Evolutionary conservation across 2,888 invertebrate genomes (phyloP).

Genomic region (Drepana falcataria): DNA sequence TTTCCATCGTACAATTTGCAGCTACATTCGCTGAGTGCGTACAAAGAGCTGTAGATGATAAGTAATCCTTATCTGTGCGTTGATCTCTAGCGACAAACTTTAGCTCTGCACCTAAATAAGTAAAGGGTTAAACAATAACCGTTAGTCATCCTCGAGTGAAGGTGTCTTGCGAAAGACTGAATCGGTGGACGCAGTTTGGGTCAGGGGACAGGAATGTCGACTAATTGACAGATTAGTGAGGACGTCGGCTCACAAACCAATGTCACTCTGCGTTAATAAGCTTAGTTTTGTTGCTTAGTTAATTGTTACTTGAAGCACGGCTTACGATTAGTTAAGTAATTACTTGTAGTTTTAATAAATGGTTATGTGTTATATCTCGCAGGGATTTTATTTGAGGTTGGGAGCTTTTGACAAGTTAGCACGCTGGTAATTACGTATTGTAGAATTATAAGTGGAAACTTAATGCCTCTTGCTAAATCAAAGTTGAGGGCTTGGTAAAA

Average conservation of each 20-base stretch:
- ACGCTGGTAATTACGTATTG: neutral
- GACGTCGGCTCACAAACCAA: constrained; percentile 32
- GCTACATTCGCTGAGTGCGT: neutral
- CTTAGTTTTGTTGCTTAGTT: constrained; percentile 15
- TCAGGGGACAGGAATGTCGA: constrained; percentile 67
- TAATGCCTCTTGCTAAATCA: neutral
- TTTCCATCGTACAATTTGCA: neutral
- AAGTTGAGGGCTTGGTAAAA: no score
- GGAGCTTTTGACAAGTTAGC: neutral
- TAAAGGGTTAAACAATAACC: constrained; percentile 13
- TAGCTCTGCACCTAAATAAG: neutral
- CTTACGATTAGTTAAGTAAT: constrained; percentile 10
- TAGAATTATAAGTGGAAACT: neutral
- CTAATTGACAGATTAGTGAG: constrained; percentile 67
- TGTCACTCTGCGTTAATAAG: constrained; percentile 16
- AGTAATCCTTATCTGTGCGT: neutral
- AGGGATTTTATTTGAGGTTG: neutral
- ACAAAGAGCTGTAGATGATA: neutral
- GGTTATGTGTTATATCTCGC: neutral
- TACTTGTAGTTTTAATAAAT: neutral
- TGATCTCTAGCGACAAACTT: neutral
- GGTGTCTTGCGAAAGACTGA: constrained; percentile 31
- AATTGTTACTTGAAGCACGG: constrained; percentile 4
- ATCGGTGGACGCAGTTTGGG: constrained; percentile 24
- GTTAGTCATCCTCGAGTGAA: constrained; percentile 41